Base-by-base conservation (phyloP, 2,888 invertebrate species). In the Tetrapedia diversipes region DNA sequence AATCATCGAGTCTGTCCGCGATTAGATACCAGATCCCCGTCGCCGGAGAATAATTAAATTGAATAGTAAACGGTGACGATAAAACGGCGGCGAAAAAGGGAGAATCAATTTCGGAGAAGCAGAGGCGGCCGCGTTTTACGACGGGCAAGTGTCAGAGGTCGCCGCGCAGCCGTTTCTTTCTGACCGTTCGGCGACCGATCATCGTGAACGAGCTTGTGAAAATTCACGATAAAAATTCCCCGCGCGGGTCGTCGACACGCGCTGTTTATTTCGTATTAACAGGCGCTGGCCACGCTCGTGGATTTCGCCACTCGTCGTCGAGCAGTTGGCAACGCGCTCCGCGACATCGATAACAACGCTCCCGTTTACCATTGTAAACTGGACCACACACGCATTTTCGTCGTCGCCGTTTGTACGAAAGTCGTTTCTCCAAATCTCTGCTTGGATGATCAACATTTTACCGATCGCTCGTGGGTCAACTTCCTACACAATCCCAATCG, bases 171-270 rank as follows among this genome's bases (percentile, higher is more conserved):
- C 19, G 16, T 41, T 37, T 24, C 54, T 41, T 37, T 24, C 54
- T 27, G 51, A n/a, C 32, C 19, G 24, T 34, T 11, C n/a, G 11
- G 14, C 27, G 54, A 22, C 16, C n/a, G n/a, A 51, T 41, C 47
- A 11, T 19, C 19, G 53, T 19, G 34, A 37, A 47, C 8, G 14
- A 56, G 66, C 27, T 67, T 39, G 54, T 65, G 74, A 82, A 83
- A 82, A 71, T 82, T 53, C 0, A 8, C 43, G 77, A 74, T 66
- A 67, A 77, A 80, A 74, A 49, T 51, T 6, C n/a, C 2, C 47
- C n/a, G n/a, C n/a, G n/a, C n/a, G 14, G 69, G 80, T 82, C 77
- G 53, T 72, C 72, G 82, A 77, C 77, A 49, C 51, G 53, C 29
- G 53, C 29, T 49, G 47, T 69, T 73, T 68, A 66, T 68, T 77